Evolutionary conservation across 1,140 invertebrate genomes (phyloP).

Genomic region (Maniola jurtina): DNA sequence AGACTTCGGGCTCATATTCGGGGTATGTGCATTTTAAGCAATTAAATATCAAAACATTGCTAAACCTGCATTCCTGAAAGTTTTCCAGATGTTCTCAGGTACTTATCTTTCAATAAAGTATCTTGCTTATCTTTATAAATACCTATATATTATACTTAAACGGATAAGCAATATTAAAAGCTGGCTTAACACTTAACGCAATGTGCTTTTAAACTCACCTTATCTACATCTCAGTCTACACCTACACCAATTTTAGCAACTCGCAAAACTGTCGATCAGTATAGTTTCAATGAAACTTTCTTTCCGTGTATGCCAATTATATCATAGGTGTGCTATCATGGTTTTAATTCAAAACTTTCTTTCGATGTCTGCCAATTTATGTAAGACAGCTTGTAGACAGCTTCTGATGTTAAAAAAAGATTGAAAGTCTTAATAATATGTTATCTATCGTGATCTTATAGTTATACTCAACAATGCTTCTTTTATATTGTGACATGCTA

Average conservation of each 20-base stretch:
- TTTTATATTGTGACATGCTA: background rate
- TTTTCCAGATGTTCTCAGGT: no score
- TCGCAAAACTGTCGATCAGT: background rate
- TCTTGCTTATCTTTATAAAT: no score
- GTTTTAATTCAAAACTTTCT: constrained; percentile 17
- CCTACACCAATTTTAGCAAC: background rate
- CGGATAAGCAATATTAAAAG: no score
- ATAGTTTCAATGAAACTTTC: background rate
- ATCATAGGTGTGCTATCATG: constrained; percentile 2
- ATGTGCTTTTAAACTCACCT: background rate
- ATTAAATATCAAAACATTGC: no score
- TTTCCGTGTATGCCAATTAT: background rate
- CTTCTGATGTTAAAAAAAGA: background rate
- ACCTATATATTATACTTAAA: no score
- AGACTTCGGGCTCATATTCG: no score
- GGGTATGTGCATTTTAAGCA: no score
- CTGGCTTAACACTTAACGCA: no score
- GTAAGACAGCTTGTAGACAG: background rate
- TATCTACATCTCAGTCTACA: background rate
- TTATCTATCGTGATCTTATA: background rate
- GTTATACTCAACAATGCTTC: background rate
- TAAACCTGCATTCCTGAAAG: no score
- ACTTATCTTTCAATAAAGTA: no score
- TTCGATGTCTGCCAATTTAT: constrained; percentile 1
- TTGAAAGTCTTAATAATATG: background rate